These are phyloP conservation scores for Lydus trimaculatus DNA, from an alignment of 2,888 invertebrate genomes.

Conservation along the genomic window DNA sequence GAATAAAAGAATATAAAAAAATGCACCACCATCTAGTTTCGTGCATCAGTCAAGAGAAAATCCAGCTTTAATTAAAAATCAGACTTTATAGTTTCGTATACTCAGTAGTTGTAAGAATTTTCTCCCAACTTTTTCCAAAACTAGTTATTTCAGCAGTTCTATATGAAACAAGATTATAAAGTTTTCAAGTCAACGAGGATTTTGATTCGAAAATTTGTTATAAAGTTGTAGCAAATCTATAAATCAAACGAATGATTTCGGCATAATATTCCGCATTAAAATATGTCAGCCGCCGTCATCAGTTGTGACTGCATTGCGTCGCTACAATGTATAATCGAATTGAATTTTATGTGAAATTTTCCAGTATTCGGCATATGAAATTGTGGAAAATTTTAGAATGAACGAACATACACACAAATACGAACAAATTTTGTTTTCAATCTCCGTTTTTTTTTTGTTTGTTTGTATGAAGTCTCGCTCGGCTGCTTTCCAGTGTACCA, in stretches of 20 bases:
- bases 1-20: too few species aligned
- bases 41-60: not conserved
- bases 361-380: not conserved
- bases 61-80: not conserved
- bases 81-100: not conserved
- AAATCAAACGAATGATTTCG: not conserved
- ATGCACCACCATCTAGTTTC: not conserved
- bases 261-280: not conserved
- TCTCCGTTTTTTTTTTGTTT: not conserved
- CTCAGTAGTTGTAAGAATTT: not conserved
- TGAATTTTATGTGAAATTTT: not conserved
- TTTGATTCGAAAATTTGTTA: not conserved
- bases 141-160: not conserved
- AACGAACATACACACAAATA: not conserved
- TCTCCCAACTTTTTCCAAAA: not conserved
- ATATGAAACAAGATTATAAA: not conserved
- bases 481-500: not conserved
- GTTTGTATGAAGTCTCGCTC: too few species aligned
- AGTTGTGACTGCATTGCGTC: not conserved
- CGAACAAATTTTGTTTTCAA: not conserved
- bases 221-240: not conserved
- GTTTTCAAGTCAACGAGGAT: not conserved
- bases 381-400: not conserved
- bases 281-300: not conserved
- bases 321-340: not conserved